These are phyloP conservation scores for Harpagifer antarcticus DNA, from an alignment of 2,797 vertebrate genomes.

Conservation along the genomic window DNA sequence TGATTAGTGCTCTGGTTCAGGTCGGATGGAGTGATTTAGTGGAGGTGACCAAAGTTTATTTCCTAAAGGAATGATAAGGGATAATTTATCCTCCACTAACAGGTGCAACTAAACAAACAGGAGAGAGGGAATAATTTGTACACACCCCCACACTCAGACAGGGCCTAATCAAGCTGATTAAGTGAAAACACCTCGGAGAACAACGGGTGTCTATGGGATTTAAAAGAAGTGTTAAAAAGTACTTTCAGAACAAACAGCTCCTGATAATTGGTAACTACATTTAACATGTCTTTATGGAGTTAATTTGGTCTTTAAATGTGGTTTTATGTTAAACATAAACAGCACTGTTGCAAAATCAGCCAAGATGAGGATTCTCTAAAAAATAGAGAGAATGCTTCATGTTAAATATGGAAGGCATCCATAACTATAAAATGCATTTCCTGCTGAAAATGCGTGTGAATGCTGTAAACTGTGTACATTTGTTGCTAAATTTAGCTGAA, in stretches of 20 bases:
- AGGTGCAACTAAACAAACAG: background rate
- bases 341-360: too few relatives aligned
- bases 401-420: too few relatives aligned
- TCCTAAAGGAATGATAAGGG: background rate
- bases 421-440: too few relatives aligned
- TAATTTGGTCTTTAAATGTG: too few relatives aligned
- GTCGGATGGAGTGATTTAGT: background rate
- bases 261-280: background rate
- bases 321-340: too few relatives aligned
- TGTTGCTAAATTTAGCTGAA: too few relatives aligned
- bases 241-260: background rate
- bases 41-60: background rate
- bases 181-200: constrained; percentile 14
- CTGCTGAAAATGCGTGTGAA: too few relatives aligned
- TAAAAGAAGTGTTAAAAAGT: background rate
- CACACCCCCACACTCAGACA: background rate
- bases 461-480: too few relatives aligned
- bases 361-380: too few relatives aligned
- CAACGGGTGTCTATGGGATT: background rate
- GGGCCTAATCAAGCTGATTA: constrained; percentile 10
- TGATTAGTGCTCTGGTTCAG: background rate
- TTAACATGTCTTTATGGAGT: background rate
- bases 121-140: background rate
- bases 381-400: too few relatives aligned
- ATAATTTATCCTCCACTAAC: background rate